These are phyloP conservation scores for Pterocles orientalis DNA, from an alignment of 2,113 vertebrate genomes.

Conservation along the genomic window DNA sequence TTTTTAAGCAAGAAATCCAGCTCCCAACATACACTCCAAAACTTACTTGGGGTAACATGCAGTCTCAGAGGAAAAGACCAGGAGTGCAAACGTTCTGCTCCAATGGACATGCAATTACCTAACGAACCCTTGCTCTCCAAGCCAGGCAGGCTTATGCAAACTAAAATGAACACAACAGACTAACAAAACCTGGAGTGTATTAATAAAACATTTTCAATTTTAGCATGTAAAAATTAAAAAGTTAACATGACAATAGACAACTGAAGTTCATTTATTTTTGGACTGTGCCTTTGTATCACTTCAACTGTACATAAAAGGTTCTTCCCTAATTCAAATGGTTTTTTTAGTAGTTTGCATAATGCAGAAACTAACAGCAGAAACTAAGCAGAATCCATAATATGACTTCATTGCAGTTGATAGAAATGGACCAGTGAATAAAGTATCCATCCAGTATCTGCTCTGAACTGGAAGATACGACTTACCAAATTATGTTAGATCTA, in stretches of 20 bases:
- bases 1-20: background rate
- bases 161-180: background rate
- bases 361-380: slow-evolving; percentile 19
- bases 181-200: background rate
- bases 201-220: slow-evolving; percentile 48
- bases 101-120: background rate
- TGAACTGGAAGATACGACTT: slow-evolving; percentile 31
- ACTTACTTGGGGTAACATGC: background rate
- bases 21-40: background rate
- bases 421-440: slow-evolving; percentile 1
- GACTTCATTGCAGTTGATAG: slow-evolving; percentile 21
- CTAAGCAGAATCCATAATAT: background rate
- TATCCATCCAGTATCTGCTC: slow-evolving; percentile 18
- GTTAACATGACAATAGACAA: slow-evolving; percentile 17
- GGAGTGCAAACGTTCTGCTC: background rate
- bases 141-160: background rate
- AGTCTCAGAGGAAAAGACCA: background rate
- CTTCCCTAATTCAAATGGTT: slow-evolving; percentile 49
- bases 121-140: background rate
- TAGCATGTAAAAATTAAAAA: slow-evolving; percentile 18
- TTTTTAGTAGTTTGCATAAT: slow-evolving; percentile 52
- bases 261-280: slow-evolving; percentile 43
- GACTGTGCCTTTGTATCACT: slow-evolving; percentile 14
- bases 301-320: slow-evolving; percentile 38
- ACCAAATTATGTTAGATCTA: slow-evolving; percentile 29